These are phyloP conservation scores for Lepidurus apus DNA, from an alignment of 1,140 invertebrate species.

Conservation along the genomic window DNA sequence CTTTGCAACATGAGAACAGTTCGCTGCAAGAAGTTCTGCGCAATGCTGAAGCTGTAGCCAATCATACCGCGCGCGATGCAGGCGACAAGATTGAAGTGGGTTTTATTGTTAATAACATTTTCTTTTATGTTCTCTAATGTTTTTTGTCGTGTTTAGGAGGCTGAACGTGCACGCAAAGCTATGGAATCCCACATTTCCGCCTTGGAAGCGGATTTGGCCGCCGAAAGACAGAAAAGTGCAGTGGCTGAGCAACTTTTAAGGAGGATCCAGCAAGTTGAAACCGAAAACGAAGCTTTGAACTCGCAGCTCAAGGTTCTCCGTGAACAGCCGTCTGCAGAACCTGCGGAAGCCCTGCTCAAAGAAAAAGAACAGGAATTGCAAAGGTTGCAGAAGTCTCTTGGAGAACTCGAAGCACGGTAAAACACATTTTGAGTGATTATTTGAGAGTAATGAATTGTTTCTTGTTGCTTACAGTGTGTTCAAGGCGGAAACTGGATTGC, in stretches of 20 bases:
- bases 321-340: not conserved
- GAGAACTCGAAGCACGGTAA: not conserved
- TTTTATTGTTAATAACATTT: not conserved
- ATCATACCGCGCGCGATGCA: slow-evolving; percentile 24
- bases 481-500: not conserved
- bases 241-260: not conserved
- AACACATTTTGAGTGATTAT: no score
- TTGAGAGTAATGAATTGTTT: not conserved
- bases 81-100: not conserved
- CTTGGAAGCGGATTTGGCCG: not conserved
- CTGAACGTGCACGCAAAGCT: not conserved
- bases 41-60: slow-evolving; percentile 16
- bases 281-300: not conserved
- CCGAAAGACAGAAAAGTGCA: not conserved
- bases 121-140: no score
- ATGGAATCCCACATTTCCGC: not conserved
- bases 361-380: slow-evolving; percentile 29
- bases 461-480: not conserved
- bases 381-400: not conserved
- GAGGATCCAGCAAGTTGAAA: not conserved
- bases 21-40: slow-evolving; percentile 28
- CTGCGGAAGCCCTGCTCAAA: not conserved
- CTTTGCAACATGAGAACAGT: slow-evolving; percentile 20
- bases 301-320: not conserved
- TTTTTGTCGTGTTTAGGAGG: not conserved